A percentile compares a stretch with the other conserved stretches of the same genome.
phyloP scores from a whole-genome alignment of 2,888 invertebrate genomes.

The Oasisia sp. region DNA sequence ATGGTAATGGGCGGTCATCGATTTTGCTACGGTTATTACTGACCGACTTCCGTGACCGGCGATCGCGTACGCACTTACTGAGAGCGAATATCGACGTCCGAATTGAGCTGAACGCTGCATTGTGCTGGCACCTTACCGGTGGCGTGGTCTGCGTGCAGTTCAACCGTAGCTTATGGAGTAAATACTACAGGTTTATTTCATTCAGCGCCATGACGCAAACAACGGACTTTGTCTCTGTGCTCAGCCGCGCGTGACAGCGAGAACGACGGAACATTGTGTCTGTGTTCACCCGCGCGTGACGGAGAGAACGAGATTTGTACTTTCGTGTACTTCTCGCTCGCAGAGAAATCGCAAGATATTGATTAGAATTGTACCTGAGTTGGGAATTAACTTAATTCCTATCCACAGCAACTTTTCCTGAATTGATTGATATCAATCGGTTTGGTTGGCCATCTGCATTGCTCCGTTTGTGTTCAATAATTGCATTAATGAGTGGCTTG shows the following conservation, averaged over 20 bases:
- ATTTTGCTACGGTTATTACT: neutral
- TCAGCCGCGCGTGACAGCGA: neutral
- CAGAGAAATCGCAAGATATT: neutral
- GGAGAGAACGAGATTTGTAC: neutral
- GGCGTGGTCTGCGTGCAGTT: neutral
- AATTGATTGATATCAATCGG: neutral
- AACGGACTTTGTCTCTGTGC: neutral
- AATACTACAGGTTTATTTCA: neutral
- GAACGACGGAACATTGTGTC: neutral
- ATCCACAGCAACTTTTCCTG: neutral
- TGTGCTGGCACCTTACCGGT: neutral
- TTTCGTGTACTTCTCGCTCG: neutral
- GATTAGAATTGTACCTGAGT: neutral
- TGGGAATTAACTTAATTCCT: neutral
- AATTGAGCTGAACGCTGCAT: neutral
- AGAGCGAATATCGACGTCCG: neutral
- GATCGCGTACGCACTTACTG: neutral
- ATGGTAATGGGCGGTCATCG: slow-evolving; percentile 5
- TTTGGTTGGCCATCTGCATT: neutral
- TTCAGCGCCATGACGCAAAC: neutral
- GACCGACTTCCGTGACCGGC: neutral
- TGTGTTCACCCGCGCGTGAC: neutral
- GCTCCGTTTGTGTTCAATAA: no score
- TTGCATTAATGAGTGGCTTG: no score
- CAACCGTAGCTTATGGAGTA: neutral